A percentile compares a stretch with the other conserved stretches of the same genome.
phyloP scores from a whole-genome alignment of 2,888 invertebrate species.

The Anarsia innoxiella region DNA sequence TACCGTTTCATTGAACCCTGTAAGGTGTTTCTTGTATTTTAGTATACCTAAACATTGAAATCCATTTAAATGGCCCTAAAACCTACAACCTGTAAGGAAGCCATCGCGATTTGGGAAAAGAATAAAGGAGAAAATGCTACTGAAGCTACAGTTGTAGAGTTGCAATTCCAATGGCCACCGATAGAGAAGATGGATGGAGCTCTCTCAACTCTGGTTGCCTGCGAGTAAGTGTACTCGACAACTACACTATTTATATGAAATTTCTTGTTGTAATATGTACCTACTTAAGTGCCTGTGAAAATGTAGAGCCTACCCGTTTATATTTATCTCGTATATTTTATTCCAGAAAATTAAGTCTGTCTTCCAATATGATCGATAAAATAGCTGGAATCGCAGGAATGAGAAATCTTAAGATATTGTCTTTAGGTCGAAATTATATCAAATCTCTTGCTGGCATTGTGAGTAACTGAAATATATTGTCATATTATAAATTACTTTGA shows the following conservation, averaged over 20 bases:
- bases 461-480: slow-evolving; percentile 26
- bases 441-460: slow-evolving; percentile 90
- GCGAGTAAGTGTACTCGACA: slow-evolving; percentile 23
- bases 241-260: too few relatives aligned
- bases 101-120: slow-evolving; percentile 90
- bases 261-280: too few relatives aligned
- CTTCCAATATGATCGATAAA: slow-evolving; percentile 96
- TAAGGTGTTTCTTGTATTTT: too few relatives aligned
- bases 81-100: slow-evolving; percentile 85
- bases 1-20: too few relatives aligned
- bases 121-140: slow-evolving; percentile 76
- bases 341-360: slow-evolving; percentile 88
- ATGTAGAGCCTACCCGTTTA: too few relatives aligned
- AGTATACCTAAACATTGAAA: too few relatives aligned
- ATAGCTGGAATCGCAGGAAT: slow-evolving; percentile 89
- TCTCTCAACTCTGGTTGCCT: slow-evolving; percentile 77
- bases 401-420: slow-evolving; percentile 87
- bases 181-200: slow-evolving; percentile 96
- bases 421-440: slow-evolving; percentile 90
- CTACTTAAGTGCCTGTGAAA: too few relatives aligned
- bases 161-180: slow-evolving; percentile 93
- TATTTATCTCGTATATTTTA: slow-evolving; percentile 4
- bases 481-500: neutral
- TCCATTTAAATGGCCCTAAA: slow-evolving; percentile 1
- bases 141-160: slow-evolving; percentile 82